Evolutionary conservation across 2,797 vertebrate species (phyloP).

Genomic region (Syngnathus acus): DNA sequence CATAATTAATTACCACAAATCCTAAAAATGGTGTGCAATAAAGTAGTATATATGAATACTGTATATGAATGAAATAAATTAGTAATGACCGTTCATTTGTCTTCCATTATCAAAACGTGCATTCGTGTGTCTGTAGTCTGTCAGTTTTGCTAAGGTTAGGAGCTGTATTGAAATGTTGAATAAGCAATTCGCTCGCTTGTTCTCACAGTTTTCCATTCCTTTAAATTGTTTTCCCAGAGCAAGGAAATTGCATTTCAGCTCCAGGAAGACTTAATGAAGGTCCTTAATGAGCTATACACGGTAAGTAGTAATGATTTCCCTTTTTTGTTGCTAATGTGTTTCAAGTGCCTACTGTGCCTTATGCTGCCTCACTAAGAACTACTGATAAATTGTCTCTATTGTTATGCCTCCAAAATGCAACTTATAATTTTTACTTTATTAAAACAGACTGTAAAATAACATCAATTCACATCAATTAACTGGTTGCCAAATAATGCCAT

Average conservation of each 20-base stretch:
- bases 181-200: conserved; percentile 5
- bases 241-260: conserved; percentile 98
- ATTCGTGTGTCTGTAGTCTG: neutral
- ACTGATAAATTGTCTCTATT: neutral
- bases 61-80: neutral
- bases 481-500: neutral
- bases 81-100: neutral
- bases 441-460: neutral
- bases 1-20: neutral
- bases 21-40: neutral
- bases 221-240: conserved; percentile 75
- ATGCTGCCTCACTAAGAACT: neutral
- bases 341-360: conserved; percentile 4
- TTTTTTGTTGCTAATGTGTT: conserved; percentile 17
- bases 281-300: conserved; percentile 97
- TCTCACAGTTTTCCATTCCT: conserved; percentile 18
- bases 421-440: neutral
- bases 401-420: neutral
- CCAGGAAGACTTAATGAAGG: conserved; percentile 98
- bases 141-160: neutral
- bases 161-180: neutral
- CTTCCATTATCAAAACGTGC: too few species aligned
- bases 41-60: too few species aligned
- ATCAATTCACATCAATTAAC: neutral
- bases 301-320: conserved; percentile 70